Percentiles rank a stretch among this genome's conserved stretches.
phyloP scores from a whole-genome alignment of 2,888 invertebrate species.

The Drosophila meridionalis region DNA sequence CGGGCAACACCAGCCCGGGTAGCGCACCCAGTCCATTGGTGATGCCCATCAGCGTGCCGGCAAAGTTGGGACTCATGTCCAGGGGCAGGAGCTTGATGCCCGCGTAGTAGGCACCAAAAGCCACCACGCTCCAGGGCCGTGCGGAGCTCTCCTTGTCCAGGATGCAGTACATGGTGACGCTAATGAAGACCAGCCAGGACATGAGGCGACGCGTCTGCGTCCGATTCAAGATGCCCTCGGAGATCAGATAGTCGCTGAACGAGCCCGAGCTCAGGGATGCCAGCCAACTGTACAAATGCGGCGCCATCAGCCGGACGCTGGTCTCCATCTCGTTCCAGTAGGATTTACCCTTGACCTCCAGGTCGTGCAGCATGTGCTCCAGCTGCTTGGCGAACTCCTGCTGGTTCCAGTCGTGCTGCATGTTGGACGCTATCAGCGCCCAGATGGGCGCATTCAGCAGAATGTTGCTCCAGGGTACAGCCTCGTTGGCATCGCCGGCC shows the following conservation, averaged over 20 bases:
- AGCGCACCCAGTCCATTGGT: constrained; percentile 89
- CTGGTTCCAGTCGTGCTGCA: constrained; percentile 87
- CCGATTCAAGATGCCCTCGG: constrained; percentile 77
- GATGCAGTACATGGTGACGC: constrained; percentile 82
- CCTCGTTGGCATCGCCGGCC: background rate
- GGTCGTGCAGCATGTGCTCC: constrained; percentile 38
- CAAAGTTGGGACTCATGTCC: constrained; percentile 88
- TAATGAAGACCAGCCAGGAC: constrained; percentile 87
- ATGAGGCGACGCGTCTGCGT: constrained; percentile 83
- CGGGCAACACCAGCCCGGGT: constrained; percentile 89
- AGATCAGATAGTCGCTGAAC: constrained; percentile 88
- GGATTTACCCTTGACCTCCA: constrained; percentile 19
- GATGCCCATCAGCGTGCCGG: constrained; percentile 89
- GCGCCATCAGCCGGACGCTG: constrained; percentile 86
- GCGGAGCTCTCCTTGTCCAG: constrained; percentile 7
- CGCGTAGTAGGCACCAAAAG: constrained; percentile 90
- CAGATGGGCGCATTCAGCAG: constrained; percentile 89
- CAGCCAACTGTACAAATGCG: constrained; percentile 87
- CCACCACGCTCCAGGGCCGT: constrained; percentile 64
- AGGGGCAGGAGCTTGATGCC: constrained; percentile 88
- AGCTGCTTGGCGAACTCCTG: constrained; percentile 50
- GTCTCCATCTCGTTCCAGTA: constrained; percentile 81
- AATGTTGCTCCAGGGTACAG: constrained; percentile 88
- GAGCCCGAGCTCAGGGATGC: constrained; percentile 87
- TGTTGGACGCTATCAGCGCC: constrained; percentile 90